Percentiles rank a stretch among this genome's conserved stretches.
Evolutionary conservation across 2,113 vertebrate genomes (phyloP).

Genomic region (Pygoscelis antarcticus): DNA sequence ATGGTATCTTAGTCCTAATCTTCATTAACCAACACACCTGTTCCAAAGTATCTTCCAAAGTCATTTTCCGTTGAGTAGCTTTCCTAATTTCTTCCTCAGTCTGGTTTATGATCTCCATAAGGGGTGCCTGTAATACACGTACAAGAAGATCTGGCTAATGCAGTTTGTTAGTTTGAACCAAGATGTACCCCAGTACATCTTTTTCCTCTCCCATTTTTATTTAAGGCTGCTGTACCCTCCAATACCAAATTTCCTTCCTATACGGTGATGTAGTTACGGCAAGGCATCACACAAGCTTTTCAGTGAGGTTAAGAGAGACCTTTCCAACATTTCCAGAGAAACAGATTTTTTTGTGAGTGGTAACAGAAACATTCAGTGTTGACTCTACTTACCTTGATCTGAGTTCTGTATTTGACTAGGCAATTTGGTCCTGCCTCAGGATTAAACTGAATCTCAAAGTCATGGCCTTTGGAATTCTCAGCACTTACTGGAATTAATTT

Average conservation of each 20-base stretch:
- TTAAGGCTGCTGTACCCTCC: background rate
- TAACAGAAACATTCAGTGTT: background rate
- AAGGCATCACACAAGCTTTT: background rate
- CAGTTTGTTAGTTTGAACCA: background rate
- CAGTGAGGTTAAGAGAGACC: background rate
- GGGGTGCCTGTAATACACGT: constrained; percentile 62
- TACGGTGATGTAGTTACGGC: background rate
- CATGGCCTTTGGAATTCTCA: constrained; percentile 88
- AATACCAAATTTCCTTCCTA: background rate
- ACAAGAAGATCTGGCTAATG: background rate
- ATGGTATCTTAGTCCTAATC: background rate
- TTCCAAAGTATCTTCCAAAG: constrained; percentile 74
- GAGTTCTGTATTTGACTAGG: constrained; percentile 81
- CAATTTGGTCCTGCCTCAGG: constrained; percentile 77
- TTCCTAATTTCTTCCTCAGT: constrained; percentile 75
- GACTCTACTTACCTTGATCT: constrained; percentile 81
- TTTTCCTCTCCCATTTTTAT: background rate
- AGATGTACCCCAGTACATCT: background rate
- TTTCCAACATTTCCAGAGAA: background rate
- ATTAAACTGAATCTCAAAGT: constrained; percentile 89
- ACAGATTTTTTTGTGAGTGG: background rate
- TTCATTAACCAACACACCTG: constrained; percentile 69
- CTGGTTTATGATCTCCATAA: constrained; percentile 74
- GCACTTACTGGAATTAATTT: constrained; percentile 90
- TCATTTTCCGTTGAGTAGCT: constrained; percentile 70